Percentiles rank a stretch among this genome's conserved stretches.
Evolutionary conservation across 2,797 vertebrate genomes (phyloP).

Genomic region (Thripadectes ignobilis): DNA sequence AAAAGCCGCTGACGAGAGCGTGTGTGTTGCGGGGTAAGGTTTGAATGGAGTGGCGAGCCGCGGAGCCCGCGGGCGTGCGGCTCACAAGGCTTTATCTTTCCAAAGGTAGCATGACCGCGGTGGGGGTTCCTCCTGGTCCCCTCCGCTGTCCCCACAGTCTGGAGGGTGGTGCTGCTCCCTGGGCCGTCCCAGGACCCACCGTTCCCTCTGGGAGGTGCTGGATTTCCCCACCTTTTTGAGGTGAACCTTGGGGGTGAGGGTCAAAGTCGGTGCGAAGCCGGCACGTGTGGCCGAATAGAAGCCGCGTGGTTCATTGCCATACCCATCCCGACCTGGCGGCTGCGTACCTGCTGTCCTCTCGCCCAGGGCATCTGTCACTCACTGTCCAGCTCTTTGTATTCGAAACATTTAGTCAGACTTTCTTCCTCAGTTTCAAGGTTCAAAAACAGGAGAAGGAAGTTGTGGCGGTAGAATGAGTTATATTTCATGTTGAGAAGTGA

Average conservation of each 20-base stretch:
- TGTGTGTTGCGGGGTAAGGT: neutral
- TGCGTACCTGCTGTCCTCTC: too few relatives aligned
- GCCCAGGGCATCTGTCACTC: neutral
- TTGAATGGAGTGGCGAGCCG: too few relatives aligned
- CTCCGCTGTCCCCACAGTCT: fast-evolving
- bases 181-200: too few relatives aligned
- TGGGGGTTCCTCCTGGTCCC: neutral
- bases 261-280: fast-evolving
- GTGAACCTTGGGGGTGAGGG: neutral
- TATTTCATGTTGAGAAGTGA: neutral
- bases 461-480: neutral
- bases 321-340: neutral
- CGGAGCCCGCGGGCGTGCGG: neutral
- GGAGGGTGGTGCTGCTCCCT: too few relatives aligned
- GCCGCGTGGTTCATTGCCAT: fast-evolving
- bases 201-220: fast-evolving
- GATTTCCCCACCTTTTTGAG: fast-evolving
- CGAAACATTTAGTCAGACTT: neutral
- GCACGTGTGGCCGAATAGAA: fast-evolving
- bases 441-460: neutral
- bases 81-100: fast-evolving
- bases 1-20: neutral
- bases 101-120: fast-evolving
- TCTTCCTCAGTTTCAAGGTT: neutral
- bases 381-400: neutral